A percentile compares a stretch with the other conserved stretches of the same genome.
These are phyloP conservation scores for Gavialis gangeticus DNA, from an alignment of 2,113 vertebrate genomes.

Conservation along the genomic window DNA sequence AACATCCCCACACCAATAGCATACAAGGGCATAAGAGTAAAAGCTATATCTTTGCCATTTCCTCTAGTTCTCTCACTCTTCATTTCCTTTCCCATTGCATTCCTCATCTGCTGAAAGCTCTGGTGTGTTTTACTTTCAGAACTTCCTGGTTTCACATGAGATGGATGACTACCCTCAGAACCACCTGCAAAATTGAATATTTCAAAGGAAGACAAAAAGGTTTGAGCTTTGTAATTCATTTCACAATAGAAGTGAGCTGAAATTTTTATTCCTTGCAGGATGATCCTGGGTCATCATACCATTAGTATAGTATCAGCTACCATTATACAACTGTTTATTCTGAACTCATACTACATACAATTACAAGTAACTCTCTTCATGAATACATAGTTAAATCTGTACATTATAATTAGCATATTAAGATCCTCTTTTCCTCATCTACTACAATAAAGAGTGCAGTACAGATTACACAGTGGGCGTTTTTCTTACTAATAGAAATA, in stretches of 20 bases:
- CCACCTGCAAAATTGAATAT: conserved; percentile 48
- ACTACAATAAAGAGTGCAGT: not conserved
- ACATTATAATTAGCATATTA: not conserved
- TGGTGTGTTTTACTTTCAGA: conserved; percentile 69
- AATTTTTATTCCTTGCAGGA: not conserved
- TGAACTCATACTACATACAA: not conserved
- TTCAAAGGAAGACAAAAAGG: not conserved
- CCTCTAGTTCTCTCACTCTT: conserved; percentile 83
- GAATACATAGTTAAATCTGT: not conserved
- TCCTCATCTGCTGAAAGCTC: conserved; percentile 86
- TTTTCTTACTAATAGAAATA: not conserved
- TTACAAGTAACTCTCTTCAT: not conserved
- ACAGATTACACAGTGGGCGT: not conserved
- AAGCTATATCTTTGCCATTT: conserved; percentile 87
- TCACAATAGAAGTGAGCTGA: not conserved
- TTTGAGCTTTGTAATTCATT: not conserved
- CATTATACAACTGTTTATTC: not conserved
- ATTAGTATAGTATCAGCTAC: not conserved
- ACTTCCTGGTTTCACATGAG: conserved; percentile 49
- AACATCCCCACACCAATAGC: conserved; percentile 90
- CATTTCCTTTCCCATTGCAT: conserved; percentile 87
- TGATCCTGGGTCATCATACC: not conserved
- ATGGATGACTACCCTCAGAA: conserved; percentile 39
- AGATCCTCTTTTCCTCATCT: not conserved
- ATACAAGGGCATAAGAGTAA: conserved; percentile 91